Evolutionary conservation across 1,140 invertebrate genomes (phyloP), one percentile per base, ranked within the genome.

Genomic region (Aphelinus certus): DNA sequence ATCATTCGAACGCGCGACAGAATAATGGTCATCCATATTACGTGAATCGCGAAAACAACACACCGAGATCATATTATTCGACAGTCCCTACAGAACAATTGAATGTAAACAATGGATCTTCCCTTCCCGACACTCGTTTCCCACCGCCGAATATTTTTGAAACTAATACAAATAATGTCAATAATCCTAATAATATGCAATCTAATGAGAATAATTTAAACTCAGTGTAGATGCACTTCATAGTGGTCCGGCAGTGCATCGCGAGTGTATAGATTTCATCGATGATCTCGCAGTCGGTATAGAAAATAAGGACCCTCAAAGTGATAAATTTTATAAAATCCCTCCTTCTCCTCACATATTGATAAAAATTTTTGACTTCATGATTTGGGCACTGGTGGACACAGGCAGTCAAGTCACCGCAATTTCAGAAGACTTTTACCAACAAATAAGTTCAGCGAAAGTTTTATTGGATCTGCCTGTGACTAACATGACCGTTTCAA

Each of bases 181-280:
- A 7, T 7, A 57, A 67, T 49, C 10, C 26, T 43, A 49, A 68
- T 26, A 26, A 26, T 26, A 26, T 26, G 26, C 26, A 26, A 26
- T 26, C 26, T 26, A 26, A 26, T 26, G 26, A 51, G 46, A 42
- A 46, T 67, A 55, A 74, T 77, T 74, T 74, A 77, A 74, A 77
- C 72, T 77, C 61, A 10, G 2, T 2, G 26, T 10, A 7, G 73
- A 70, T 64, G 70, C 66, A 65, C 63, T 66, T 65, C 57, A 42
- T 53, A 5, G 1, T n/a, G 67, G 74, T 79, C 72, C 63, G 51
- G 42, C 47, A 55, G 6, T 49, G 69, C 49, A 56, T 71, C 71
- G 7, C 9, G 71, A 53, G 45, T 53, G 57, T 70, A 56, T 46
- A 74, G 76, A 58, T 69, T 69, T 72, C 7, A 9, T 73, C 7